These are phyloP conservation scores for Microtus ochrogaster DNA, from an alignment of 2,113 vertebrate species.

Conservation along the genomic window DNA sequence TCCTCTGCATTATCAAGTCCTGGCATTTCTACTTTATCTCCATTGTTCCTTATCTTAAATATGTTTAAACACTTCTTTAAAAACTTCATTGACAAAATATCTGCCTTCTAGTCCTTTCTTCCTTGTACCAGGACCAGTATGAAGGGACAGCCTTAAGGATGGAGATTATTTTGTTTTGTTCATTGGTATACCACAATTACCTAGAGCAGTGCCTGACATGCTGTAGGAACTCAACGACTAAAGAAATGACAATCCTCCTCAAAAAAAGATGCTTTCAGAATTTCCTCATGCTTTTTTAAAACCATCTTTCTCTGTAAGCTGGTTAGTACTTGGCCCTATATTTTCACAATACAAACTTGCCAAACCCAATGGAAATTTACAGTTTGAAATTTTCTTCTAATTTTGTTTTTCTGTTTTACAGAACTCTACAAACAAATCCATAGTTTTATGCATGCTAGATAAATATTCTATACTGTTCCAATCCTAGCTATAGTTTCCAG, in stretches of 20 bases:
- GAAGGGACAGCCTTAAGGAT: neutral
- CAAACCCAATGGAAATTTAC: neutral
- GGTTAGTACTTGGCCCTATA: neutral
- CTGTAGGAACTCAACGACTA: neutral
- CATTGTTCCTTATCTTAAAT: conserved; percentile 5
- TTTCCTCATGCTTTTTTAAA: neutral
- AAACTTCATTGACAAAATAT: neutral
- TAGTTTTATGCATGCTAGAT: neutral
- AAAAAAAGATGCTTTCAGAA: neutral
- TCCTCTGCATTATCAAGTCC: neutral
- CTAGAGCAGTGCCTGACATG: neutral
- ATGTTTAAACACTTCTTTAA: neutral
- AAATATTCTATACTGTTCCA: neutral
- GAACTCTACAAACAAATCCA: neutral
- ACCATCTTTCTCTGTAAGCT: neutral
- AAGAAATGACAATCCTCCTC: neutral
- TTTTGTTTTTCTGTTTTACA: neutral
- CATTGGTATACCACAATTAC: neutral
- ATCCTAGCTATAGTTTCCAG: neutral
- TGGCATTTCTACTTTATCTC: neutral
- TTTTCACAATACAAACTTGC: neutral
- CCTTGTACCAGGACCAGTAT: neutral
- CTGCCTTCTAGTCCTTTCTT: neutral
- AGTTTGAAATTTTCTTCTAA: no score
- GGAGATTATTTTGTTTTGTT: neutral